Conservation (phyloP, 2,113 vertebrate genomes). For the Xenopus laevis region DNA sequence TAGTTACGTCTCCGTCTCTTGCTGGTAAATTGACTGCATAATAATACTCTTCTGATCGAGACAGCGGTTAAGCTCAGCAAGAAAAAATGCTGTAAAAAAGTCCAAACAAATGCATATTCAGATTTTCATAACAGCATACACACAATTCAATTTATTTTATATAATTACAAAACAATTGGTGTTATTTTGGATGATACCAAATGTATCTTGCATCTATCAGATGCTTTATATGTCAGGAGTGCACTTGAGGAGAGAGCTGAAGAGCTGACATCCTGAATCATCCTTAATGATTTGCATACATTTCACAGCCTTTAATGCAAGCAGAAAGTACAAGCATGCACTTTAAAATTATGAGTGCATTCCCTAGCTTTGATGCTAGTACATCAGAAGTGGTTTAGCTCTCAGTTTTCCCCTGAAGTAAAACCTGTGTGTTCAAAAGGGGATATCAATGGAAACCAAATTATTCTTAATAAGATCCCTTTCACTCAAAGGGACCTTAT, state of each 20-base stretch:
- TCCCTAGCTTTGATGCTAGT: constrained; percentile 20
- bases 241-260: constrained; percentile 24
- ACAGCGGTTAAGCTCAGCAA: too few relatives aligned
- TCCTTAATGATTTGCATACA: constrained; percentile 32
- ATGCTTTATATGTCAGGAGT: constrained; percentile 32
- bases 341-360: constrained; percentile 8
- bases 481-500: constrained; percentile 18
- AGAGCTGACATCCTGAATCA: constrained; percentile 28
- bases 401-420: neutral
- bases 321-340: constrained; percentile 9
- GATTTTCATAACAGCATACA: too few relatives aligned
- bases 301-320: constrained; percentile 32
- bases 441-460: constrained; percentile 13
- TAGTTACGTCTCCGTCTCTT: too few relatives aligned
- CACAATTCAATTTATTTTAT: too few relatives aligned
- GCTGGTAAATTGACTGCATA: too few relatives aligned
- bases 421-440: constrained; percentile 17
- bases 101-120: too few relatives aligned
- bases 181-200: neutral
- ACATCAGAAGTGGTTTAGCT: constrained; percentile 11
- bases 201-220: constrained; percentile 13
- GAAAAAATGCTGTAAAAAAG: too few relatives aligned
- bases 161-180: neutral
- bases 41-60: too few relatives aligned
- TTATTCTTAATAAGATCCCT: constrained; percentile 32